These are phyloP conservation scores for Philereme transversata DNA, from an alignment of 2,888 invertebrate species.

Conservation along the genomic window DNA sequence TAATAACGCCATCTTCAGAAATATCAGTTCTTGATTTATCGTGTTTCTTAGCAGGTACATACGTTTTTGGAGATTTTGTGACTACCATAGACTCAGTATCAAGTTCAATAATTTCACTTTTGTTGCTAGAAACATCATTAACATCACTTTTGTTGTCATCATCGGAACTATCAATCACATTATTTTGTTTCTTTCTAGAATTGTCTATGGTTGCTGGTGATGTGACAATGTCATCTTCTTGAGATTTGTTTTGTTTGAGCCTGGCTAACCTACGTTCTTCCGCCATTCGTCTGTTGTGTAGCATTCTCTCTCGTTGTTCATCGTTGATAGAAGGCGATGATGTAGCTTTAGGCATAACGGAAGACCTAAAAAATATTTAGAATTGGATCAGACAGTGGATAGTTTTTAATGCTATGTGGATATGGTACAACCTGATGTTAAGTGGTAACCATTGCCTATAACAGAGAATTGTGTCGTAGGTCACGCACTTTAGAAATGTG, in stretches of 20 bases:
- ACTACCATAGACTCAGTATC: constrained; percentile 11
- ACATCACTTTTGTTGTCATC: constrained; percentile 43
- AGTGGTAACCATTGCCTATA: too few relatives aligned
- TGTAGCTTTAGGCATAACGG: constrained; percentile 65
- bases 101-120: constrained; percentile 13
- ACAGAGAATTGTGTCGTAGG: too few relatives aligned
- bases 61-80: constrained; percentile 9
- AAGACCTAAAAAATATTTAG: constrained; percentile 51
- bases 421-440: too few relatives aligned
- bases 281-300: constrained; percentile 86
- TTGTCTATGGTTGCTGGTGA: constrained; percentile 9
- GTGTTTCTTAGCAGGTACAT: constrained; percentile 19
- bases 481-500: too few relatives aligned
- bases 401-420: too few relatives aligned
- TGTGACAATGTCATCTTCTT: constrained; percentile 8
- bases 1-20: constrained; percentile 3
- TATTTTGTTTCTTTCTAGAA: constrained; percentile 13
- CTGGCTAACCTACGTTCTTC: constrained; percentile 85
- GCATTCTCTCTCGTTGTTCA: constrained; percentile 87
- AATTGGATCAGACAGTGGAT: too few relatives aligned
- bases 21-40: constrained; percentile 5
- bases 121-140: constrained; percentile 4
- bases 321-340: constrained; percentile 80
- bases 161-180: constrained; percentile 39
- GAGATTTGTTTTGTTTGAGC: constrained; percentile 54